phyloP scores from a whole-genome alignment of 2,888 invertebrate genomes.

The Antheraea assamensis region DNA sequence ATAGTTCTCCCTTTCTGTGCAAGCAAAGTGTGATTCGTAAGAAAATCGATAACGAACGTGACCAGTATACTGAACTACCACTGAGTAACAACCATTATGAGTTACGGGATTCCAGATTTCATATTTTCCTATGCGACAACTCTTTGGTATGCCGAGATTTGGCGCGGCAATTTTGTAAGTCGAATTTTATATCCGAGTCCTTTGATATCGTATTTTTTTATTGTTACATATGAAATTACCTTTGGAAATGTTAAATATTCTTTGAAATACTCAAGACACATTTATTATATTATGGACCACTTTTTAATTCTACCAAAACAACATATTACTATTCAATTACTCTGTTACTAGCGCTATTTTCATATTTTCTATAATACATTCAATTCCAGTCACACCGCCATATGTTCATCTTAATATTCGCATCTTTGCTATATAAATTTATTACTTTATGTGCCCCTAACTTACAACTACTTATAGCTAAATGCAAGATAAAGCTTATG shows the following conservation, averaged over 20 bases:
- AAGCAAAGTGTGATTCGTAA: slow-evolving; percentile 39
- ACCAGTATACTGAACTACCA: slow-evolving; percentile 27
- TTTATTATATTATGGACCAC: background rate
- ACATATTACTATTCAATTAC: no score
- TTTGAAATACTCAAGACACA: background rate
- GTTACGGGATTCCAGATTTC: slow-evolving; percentile 21
- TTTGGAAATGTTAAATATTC: background rate
- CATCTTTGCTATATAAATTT: no score
- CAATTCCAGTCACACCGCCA: no score
- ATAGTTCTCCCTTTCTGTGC: slow-evolving; percentile 29
- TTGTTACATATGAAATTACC: background rate
- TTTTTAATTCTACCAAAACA: no score
- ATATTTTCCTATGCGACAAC: slow-evolving; percentile 21
- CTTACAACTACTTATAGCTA: no score
- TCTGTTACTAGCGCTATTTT: no score
- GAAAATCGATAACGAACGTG: slow-evolving; percentile 47
- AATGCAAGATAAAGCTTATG: no score
- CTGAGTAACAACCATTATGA: slow-evolving; percentile 20
- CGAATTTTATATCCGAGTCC: background rate
- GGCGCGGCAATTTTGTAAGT: slow-evolving; percentile 9
- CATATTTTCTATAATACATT: no score
- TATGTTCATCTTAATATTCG: no score
- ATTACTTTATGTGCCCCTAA: no score
- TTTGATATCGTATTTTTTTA: background rate
- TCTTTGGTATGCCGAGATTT: slow-evolving; percentile 10